These are phyloP conservation scores for Aurelia sp. DNA, from an alignment of 30 jellyfish, hydroid and myxozoan species.

Conservation along the genomic window DNA sequence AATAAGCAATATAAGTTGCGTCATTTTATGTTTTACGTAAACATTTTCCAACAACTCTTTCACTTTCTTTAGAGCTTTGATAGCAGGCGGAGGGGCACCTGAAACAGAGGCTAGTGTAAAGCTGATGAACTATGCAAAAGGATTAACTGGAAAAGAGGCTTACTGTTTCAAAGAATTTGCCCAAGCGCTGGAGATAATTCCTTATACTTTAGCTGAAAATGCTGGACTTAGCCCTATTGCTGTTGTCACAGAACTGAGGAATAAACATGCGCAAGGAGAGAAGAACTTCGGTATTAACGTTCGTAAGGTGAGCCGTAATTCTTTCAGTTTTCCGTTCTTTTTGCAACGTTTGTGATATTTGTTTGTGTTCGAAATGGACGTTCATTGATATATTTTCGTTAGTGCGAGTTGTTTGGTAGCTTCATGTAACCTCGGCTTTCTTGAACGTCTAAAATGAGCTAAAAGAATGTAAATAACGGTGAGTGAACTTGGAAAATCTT, in stretches of 20 bases:
- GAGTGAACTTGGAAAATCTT: no score
- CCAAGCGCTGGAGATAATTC: constrained; percentile 96
- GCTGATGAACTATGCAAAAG: constrained; percentile 81
- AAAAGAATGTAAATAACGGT: no score
- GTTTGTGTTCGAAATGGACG: no score
- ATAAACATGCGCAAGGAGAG: constrained; percentile 95
- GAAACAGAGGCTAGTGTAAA: constrained; percentile 89
- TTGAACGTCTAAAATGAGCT: no score
- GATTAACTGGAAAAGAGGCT: constrained; percentile 95
- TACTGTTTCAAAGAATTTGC: constrained; percentile 97
- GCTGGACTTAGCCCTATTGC: constrained; percentile 99
- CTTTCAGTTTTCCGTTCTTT: no score
- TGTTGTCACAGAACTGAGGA: constrained; percentile 96
- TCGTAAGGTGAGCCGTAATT: constrained; percentile 73
- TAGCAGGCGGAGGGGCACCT: constrained; percentile 99
- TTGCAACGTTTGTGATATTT: no score
- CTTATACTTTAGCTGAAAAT: constrained; percentile 96
- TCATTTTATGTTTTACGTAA: no score
- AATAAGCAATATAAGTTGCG: no score
- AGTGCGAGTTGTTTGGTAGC: no score
- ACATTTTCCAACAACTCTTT: no score
- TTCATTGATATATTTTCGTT: no score
- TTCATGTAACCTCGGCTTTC: no score
- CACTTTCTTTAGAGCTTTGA: constrained; percentile 69
- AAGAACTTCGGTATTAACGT: constrained; percentile 92